phyloP scores from a whole-genome alignment of 2,888 invertebrate species.

The Agrotis segetum region DNA sequence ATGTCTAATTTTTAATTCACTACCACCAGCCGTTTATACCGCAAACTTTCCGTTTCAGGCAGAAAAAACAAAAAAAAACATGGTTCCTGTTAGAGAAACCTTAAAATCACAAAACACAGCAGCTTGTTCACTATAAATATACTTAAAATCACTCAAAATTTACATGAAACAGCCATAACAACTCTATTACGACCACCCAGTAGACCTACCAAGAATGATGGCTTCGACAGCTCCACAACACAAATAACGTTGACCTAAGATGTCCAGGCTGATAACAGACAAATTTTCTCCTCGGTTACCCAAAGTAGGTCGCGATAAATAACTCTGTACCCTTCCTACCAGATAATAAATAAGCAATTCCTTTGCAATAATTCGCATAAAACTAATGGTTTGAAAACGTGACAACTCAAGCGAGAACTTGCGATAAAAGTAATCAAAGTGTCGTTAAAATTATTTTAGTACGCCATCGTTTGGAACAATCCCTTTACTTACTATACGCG shows the following conservation, averaged over 20 bases:
- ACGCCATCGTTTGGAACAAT: constrained; percentile 78
- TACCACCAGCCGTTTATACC: no score
- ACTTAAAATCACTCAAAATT: not conserved
- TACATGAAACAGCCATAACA: not conserved
- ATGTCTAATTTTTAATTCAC: no score
- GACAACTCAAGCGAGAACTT: constrained; percentile 88
- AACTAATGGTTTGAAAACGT: constrained; percentile 90
- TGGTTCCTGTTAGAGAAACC: no score
- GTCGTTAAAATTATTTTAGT: constrained; percentile 89
- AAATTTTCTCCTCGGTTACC: constrained; percentile 69
- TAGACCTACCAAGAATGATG: constrained; percentile 19
- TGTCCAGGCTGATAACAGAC: constrained; percentile 59
- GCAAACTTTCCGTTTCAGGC: no score
- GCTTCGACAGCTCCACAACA: constrained; percentile 38
- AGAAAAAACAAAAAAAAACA: not conserved
- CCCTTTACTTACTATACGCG: constrained; percentile 57
- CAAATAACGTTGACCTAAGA: constrained; percentile 58
- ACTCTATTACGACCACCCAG: not conserved
- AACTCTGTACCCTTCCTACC: constrained; percentile 70
- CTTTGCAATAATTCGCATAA: constrained; percentile 88
- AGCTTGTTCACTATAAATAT: not conserved
- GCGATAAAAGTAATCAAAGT: constrained; percentile 90
- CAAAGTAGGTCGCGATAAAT: constrained; percentile 70
- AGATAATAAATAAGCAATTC: constrained; percentile 87
- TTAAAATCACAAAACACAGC: no score